Evolutionary conservation across 1,140 invertebrate genomes (phyloP), one percentile per base, ranked within the genome.

Genomic region (Coptotermes formosanus): DNA sequence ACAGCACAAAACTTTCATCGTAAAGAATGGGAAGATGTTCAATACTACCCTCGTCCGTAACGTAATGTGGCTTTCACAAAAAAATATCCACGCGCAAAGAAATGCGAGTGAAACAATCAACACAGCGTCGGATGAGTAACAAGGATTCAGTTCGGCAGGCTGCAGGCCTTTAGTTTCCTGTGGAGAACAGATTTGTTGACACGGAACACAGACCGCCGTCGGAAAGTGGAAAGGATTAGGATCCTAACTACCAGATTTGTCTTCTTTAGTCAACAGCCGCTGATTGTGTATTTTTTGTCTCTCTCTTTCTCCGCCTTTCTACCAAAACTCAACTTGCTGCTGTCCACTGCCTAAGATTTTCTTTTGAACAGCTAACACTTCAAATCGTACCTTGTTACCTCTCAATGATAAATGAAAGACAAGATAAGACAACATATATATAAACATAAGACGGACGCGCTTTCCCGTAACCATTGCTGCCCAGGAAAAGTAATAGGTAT

Each of bases 121-220:
- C 64, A 75, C 9, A 25, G 9, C 8, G 8, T 6, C 25, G n/a
- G 64, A 6, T 75, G 25, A 0, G 64, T 75, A 30, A 75, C 14
- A 8, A n/a, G 25, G 14, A 75, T 30, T 1, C n/a, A n/a, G 25
- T 16, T 25, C 64, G 8, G 64, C n/a, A 75, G 64, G 25, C 3
- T 75, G n/a, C 64, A n/a, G 21, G 21, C 9, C n/a, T 75, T 75
- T 30, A 75, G n/a, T 25, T 75, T 75, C 25, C 14, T 30, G 64
- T 30, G 8, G 64, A 30, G 64, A 75, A 75, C 64, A 75, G 64
- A 75, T 75, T 75, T 75, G 64, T 75, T 75, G 64, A 75, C 64
- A 75, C 25, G 64, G 64, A 30, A 75, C 3, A 25, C 4, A 75
- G 64, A 16, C 64, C n/a, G n/a, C n/a, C 64, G 64, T 75, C 25